Conservation (phyloP, 2,797 vertebrate genomes). For the Rhinatrema bivittatum region DNA sequence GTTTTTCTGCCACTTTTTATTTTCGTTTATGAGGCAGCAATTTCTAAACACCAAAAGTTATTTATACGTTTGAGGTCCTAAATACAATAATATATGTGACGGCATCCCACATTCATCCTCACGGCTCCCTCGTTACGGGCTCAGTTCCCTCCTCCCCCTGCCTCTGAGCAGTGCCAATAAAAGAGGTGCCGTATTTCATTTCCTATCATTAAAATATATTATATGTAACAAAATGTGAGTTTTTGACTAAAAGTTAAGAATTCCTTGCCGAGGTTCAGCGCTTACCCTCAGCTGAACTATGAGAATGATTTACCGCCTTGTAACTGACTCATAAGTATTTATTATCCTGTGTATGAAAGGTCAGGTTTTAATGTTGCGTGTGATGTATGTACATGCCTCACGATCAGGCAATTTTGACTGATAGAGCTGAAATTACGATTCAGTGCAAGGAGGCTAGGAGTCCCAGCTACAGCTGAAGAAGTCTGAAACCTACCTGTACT, state of each 20-base stretch:
- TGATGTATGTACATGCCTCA: conserved; percentile 50
- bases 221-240: too few relatives aligned
- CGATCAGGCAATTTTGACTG: conserved; percentile 47
- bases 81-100: too few relatives aligned
- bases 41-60: too few relatives aligned
- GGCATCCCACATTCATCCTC: too few relatives aligned
- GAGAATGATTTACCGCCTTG: conserved; percentile 45
- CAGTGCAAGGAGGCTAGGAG: conserved; percentile 39
- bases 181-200: too few relatives aligned
- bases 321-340: conserved; percentile 52
- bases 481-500: conserved; percentile 15
- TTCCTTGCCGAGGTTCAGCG: conserved; percentile 32
- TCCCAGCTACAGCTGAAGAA: conserved; percentile 25
- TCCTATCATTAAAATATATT: too few relatives aligned
- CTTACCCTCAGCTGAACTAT: conserved; percentile 27
- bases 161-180: too few relatives aligned
- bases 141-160: too few relatives aligned
- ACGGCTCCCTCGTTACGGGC: too few relatives aligned
- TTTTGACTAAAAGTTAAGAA: conserved; percentile 15
- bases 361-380: conserved; percentile 51
- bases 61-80: too few relatives aligned
- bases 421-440: conserved; percentile 50
- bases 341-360: conserved; percentile 50
- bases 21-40: too few relatives aligned
- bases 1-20: too few relatives aligned